phyloP scores from a whole-genome alignment of 2,888 invertebrate species.

The Bibio marci region DNA sequence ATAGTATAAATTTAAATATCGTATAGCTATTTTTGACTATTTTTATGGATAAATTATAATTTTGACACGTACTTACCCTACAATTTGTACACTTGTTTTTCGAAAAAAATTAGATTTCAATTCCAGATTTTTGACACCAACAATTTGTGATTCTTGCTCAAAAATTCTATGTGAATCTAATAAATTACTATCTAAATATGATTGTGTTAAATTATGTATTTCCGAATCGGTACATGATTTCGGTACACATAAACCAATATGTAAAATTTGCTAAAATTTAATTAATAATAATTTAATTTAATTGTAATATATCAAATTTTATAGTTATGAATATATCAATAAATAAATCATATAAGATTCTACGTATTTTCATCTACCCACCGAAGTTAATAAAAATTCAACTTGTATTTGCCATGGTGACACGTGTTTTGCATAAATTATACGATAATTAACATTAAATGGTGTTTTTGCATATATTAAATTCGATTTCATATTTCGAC shows the following conservation, averaged over 20 bases:
- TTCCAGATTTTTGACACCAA: conserved; percentile 26
- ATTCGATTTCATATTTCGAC: conserved; percentile 4
- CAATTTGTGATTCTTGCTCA: conserved; percentile 23
- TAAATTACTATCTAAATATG: conserved; percentile 18
- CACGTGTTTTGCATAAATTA: conserved; percentile 4
- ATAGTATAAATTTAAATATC: no score
- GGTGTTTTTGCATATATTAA: conserved; percentile 3
- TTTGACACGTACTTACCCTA: conserved; percentile 10
- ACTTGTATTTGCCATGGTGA: conserved; percentile 18
- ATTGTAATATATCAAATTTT: no score
- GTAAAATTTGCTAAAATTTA: conserved; percentile 27
- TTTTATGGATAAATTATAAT: no score
- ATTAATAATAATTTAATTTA: no score
- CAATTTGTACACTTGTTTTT: conserved; percentile 20
- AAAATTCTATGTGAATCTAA: conserved; percentile 24
- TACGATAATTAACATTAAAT: conserved; percentile 4
- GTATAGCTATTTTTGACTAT: no score
- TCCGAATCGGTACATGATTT: conserved; percentile 28
- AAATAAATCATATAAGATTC: no score
- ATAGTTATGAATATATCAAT: no score
- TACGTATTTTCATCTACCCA: no score
- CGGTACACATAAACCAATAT: conserved; percentile 36
- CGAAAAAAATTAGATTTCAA: conserved; percentile 21
- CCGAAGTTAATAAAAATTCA: conserved; percentile 24
- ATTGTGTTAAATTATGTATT: conserved; percentile 21